Evolutionary conservation across 2,888 invertebrate genomes (phyloP).

Genomic region (Campoplex capitator): DNA sequence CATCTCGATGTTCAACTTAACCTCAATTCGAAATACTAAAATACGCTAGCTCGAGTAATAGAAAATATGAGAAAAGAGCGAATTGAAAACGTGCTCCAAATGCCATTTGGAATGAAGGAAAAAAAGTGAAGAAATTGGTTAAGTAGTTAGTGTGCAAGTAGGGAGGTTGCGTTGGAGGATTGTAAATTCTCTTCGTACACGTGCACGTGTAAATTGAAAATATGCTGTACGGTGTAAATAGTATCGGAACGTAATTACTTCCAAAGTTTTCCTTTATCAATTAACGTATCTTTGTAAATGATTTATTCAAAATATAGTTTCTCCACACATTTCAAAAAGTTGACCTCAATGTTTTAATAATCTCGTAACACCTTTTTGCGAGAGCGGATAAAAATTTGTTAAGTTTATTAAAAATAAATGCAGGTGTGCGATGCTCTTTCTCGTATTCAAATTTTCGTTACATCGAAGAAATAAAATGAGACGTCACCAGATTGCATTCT

Average conservation of each 20-base stretch:
- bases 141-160: neutral
- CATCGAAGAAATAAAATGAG: neutral
- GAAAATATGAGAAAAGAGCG: neutral
- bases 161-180: neutral
- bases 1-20: too few relatives aligned
- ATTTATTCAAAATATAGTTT: neutral
- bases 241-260: neutral
- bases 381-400: neutral
- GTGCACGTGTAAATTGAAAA: neutral
- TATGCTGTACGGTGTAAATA: neutral
- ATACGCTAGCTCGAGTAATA: too few relatives aligned
- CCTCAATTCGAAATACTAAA: too few relatives aligned
- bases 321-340: neutral
- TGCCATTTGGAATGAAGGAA: neutral
- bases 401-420: neutral
- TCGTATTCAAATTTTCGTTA: too few relatives aligned
- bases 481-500: neutral
- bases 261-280: neutral
- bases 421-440: neutral
- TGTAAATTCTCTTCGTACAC: neutral
- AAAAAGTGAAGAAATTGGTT: neutral
- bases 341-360: neutral
- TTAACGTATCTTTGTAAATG: neutral
- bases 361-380: neutral
- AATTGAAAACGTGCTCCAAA: slow-evolving; percentile 8